Evolutionary conservation across 2,888 invertebrate genomes (phyloP).

Genomic region (Platycnemis pennipes): DNA sequence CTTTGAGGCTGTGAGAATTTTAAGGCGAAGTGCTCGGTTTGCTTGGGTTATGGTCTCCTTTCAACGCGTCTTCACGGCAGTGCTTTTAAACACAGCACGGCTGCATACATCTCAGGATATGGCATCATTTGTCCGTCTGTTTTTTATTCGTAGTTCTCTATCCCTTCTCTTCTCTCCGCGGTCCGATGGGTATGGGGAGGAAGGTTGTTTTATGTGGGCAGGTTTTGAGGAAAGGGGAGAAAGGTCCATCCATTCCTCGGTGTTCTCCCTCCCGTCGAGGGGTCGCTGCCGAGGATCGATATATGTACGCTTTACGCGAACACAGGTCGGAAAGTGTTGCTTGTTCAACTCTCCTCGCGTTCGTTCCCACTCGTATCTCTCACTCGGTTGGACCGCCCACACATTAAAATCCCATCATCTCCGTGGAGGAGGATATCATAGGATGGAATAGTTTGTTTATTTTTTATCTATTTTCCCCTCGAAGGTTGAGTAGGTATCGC

Average conservation of each 20-base stretch:
- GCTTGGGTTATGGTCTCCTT: background rate
- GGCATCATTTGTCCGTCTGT: too few relatives aligned
- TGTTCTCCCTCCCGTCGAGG: background rate
- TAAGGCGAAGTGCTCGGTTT: background rate
- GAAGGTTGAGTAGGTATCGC: background rate
- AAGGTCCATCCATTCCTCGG: background rate
- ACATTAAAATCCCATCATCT: constrained; percentile 12
- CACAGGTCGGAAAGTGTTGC: background rate
- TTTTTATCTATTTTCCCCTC: background rate
- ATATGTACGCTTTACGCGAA: background rate
- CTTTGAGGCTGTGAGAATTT: too few relatives aligned
- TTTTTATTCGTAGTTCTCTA: too few relatives aligned
- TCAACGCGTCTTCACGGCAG: background rate
- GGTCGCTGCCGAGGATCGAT: background rate
- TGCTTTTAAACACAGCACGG: background rate
- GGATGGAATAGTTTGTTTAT: background rate
- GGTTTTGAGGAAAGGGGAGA: background rate
- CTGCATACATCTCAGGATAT: background rate
- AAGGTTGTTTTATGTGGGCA: background rate
- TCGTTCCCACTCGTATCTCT: too few relatives aligned
- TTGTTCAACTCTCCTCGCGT: too few relatives aligned
- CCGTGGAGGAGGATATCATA: background rate
- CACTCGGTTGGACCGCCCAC: background rate
- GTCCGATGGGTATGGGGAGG: too few relatives aligned
- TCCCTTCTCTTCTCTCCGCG: too few relatives aligned